Evolutionary conservation across 2,888 invertebrate species (phyloP).

Genomic region (Anoncus sp.): DNA sequence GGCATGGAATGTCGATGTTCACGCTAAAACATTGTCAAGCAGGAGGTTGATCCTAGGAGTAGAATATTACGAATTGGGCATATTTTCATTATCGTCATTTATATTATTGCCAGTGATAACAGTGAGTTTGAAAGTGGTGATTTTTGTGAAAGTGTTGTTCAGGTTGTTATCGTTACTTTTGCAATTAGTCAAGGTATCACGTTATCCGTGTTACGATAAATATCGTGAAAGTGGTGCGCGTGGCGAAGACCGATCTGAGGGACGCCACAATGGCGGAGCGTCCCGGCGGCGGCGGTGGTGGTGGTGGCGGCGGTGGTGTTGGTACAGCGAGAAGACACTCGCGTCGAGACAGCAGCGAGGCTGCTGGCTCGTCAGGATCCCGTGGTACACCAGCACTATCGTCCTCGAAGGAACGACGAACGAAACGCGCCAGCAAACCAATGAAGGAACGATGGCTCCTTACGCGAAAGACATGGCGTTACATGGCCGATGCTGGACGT

Average conservation of each 20-base stretch:
- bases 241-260: constrained; percentile 78
- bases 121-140: constrained; percentile 37
- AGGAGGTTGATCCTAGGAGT: constrained; percentile 16
- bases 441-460: constrained; percentile 93
- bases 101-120: constrained; percentile 44
- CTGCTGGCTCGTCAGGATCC: constrained; percentile 76
- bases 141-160: constrained; percentile 38
- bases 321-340: constrained; percentile 73
- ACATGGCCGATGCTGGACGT: constrained; percentile 96
- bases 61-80: constrained; percentile 8
- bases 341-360: constrained; percentile 80
- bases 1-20: constrained; percentile 30
- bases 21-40: constrained; percentile 33
- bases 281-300: constrained; percentile 73
- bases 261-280: constrained; percentile 81
- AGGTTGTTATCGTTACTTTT: constrained; percentile 1
- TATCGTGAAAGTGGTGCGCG: constrained; percentile 81
- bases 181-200: constrained; percentile 14
- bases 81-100: constrained; percentile 9
- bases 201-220: constrained; percentile 42
- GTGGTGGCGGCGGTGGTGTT: constrained; percentile 70
- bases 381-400: constrained; percentile 70
- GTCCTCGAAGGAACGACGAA: constrained; percentile 85
- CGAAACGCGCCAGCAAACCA: constrained; percentile 86
- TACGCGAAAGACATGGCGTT: constrained; percentile 95